Conservation (phyloP, 2,888 invertebrate genomes). For the Diachrysia chrysitis region DNA sequence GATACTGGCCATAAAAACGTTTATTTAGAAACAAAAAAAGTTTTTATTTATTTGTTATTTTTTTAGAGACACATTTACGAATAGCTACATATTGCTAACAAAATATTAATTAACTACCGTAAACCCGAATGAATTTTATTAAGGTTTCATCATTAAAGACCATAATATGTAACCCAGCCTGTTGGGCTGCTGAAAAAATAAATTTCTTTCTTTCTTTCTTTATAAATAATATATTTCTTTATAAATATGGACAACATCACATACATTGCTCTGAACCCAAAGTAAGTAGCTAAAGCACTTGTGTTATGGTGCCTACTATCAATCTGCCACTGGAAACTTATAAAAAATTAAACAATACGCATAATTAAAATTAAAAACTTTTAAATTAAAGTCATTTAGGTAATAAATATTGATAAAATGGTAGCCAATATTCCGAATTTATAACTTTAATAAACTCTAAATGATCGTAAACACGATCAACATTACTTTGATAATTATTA, state of each 20-base stretch:
- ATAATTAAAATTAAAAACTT: not conserved
- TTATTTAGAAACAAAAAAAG: conserved; percentile 1
- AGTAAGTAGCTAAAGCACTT: no score
- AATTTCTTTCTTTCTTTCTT: no score
- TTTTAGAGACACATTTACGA: not conserved
- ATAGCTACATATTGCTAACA: not conserved
- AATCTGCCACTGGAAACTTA: no score
- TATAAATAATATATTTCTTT: no score
- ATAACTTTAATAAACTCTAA: not conserved
- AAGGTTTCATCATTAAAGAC: not conserved
- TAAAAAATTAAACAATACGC: not conserved
- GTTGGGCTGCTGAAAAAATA: no score
- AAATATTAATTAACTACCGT: not conserved
- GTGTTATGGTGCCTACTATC: no score
- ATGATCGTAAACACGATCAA: not conserved
- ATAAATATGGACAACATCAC: no score
- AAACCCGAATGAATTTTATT: not conserved
- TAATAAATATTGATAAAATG: not conserved
- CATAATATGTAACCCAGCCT: no score
- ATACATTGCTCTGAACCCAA: no score
- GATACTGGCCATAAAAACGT: not conserved
- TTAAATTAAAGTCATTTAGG: not conserved
- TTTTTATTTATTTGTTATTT: no score
- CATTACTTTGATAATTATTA: conserved; percentile 22
- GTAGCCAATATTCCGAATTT: not conserved